Evolutionary conservation across 2,888 invertebrate genomes (phyloP), one percentile per base, ranked within the genome.

Genomic region (Conistra vaccinii): DNA sequence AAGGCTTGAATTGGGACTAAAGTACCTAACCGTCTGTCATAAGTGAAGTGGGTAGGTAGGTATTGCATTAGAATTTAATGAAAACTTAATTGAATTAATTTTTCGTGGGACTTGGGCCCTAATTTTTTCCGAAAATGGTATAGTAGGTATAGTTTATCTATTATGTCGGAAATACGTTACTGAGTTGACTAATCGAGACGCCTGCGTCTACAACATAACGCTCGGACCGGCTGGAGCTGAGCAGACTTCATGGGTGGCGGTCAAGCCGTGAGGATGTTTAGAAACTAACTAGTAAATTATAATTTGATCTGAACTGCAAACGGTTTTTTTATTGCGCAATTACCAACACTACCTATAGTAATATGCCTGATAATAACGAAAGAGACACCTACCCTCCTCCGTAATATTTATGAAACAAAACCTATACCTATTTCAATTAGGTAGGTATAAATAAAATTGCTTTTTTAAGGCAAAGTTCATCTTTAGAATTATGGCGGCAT

Each of bases 11-110:
- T 75, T 42, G 35, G 69, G 65, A 51, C 17, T 69, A 14, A 60
- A 80, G 80, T 68, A 48, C 68, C 63, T 68, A 48, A 63, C 63
- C 62, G 29, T 39, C 80, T 39, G 66, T 74, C 68, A 74, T 78
- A 74, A 51, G 55, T 61, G 17, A 78, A 61, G 58, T 74, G 58
- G 45, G 53, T 14, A 57, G 57, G 6, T 23, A 65, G 1, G 4
- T n/a, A 74, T 29, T 32, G 58, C 45, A 42, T 63, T 68, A 39
- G 53, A 60, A 53, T 51, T 58, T 68, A 53, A 74, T 74, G 63
- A 79, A 79, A 67, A 67, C 58, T 67, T 51, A 67, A 79, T 79
- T 26, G 6, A 26, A 55, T 26, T 5, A 51, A 35, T 42, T 63
- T 69, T 26, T 45, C 35, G 61, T 45, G 6, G 53, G 45, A 48